These are phyloP conservation scores for Stomatorhinus walkeri DNA, from an alignment of 2,797 vertebrate genomes.

Conservation along the genomic window DNA sequence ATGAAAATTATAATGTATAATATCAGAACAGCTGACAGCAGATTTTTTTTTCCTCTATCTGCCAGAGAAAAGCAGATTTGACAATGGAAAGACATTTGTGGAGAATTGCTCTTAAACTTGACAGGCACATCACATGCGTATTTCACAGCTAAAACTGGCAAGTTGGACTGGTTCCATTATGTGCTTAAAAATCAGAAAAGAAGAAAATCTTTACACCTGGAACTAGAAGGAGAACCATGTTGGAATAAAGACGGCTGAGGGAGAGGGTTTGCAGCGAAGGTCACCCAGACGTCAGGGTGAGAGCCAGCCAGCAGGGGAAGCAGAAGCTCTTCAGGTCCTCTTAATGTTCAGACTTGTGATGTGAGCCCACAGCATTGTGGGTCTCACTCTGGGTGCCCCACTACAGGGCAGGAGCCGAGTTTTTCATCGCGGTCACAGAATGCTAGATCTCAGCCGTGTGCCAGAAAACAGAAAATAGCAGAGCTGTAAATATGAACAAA, in stretches of 20 bases:
- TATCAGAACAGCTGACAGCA: conserved; percentile 71
- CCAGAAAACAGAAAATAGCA: conserved; percentile 20
- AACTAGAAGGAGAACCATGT: conserved; percentile 15
- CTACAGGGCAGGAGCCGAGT: conserved; percentile 17
- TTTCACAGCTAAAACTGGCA: conserved; percentile 29
- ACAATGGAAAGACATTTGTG: conserved; percentile 38
- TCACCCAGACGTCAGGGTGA: conserved; percentile 40
- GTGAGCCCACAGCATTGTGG: conserved; percentile 38
- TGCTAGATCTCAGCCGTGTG: conserved; percentile 1
- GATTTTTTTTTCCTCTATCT: conserved; percentile 33
- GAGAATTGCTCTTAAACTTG: conserved; percentile 31
- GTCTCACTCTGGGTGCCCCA: conserved; percentile 26
- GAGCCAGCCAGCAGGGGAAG: conserved; percentile 33
- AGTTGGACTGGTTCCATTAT: conserved; percentile 23
- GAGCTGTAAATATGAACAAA: background rate
- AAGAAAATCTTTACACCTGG: conserved; percentile 44
- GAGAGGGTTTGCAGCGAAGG: conserved; percentile 13
- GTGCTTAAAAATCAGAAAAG: conserved; percentile 23
- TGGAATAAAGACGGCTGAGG: conserved; percentile 4
- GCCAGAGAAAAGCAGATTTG: conserved; percentile 48
- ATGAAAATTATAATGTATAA: conserved; percentile 66
- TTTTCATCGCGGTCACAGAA: background rate
- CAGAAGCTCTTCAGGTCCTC: conserved; percentile 31
- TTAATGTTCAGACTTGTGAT: conserved; percentile 40
- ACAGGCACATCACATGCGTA: conserved; percentile 52